A percentile compares a stretch with the other conserved stretches of the same genome.
phyloP scores from a whole-genome alignment of 2,888 invertebrate genomes.

The Oxyteleia sp. region DNA sequence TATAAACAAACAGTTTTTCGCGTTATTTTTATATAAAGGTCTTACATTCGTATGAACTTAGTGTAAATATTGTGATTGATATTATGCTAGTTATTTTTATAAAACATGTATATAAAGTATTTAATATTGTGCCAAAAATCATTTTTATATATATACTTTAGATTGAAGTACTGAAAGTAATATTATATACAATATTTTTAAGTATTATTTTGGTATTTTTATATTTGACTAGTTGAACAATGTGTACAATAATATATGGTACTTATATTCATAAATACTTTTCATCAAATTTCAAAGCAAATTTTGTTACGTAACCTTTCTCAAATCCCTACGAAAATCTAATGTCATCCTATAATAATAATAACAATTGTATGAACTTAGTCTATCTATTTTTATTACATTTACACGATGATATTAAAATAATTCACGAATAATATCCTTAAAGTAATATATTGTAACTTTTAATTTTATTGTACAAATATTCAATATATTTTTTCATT shows the following conservation, averaged over 20 bases:
- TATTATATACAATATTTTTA: background rate
- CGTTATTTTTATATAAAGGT: background rate
- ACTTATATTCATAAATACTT: background rate
- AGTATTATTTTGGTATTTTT: constrained; percentile 1
- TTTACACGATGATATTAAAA: no score
- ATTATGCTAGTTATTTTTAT: constrained; percentile 1
- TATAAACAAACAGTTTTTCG: no score
- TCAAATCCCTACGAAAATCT: no score
- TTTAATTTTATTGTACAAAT: no score
- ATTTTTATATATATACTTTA: background rate
- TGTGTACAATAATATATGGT: background rate
- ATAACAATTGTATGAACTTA: no score
- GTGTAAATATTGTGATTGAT: background rate
- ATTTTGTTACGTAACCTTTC: no score
- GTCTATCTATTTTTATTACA: no score
- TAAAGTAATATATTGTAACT: no score
- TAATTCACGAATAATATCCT: no score
- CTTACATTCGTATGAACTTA: background rate
- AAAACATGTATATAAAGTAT: background rate
- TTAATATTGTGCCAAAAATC: background rate
- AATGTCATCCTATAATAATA: no score
- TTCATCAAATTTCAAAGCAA: background rate
- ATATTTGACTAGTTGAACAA: background rate
- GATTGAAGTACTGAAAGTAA: no score
- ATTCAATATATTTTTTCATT: no score